phyloP scores from a whole-genome alignment of 2,888 invertebrate species.

The Eristalinus aeneus region DNA sequence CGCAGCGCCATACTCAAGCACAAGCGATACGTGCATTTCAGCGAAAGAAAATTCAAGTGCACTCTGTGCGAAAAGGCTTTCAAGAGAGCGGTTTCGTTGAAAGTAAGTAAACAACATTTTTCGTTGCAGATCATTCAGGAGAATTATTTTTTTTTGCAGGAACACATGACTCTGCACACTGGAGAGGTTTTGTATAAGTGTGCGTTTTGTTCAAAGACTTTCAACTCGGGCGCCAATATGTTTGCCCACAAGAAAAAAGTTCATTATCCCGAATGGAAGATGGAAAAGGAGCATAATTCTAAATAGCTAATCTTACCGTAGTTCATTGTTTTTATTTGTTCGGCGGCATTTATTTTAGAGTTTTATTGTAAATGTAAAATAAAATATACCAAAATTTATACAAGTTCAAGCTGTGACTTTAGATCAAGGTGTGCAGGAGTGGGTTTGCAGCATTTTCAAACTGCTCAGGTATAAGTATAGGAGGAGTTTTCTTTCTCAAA shows the following conservation, averaged over 20 bases:
- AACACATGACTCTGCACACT: constrained; percentile 73
- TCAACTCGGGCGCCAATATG: constrained; percentile 73
- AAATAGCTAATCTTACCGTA: not conserved
- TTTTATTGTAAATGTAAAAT: not conserved
- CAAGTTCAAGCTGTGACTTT: not conserved
- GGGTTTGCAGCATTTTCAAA: too few relatives aligned
- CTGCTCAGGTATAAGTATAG: too few relatives aligned
- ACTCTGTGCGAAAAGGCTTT: constrained; percentile 72
- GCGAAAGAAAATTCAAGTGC: constrained; percentile 71
- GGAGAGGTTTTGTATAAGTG: constrained; percentile 72
- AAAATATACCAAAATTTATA: too few relatives aligned
- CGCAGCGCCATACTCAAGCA: constrained; percentile 72
- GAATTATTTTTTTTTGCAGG: constrained; percentile 48
- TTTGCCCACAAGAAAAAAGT: constrained; percentile 72
- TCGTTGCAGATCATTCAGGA: too few relatives aligned
- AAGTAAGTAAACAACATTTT: constrained; percentile 26
- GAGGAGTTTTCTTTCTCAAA: too few relatives aligned
- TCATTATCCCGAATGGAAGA: constrained; percentile 71
- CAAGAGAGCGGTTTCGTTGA: constrained; percentile 71
- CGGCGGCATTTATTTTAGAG: not conserved
- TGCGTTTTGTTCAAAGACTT: constrained; percentile 72
- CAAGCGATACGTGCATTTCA: constrained; percentile 72
- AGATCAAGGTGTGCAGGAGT: too few relatives aligned
- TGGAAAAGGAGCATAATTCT: constrained; percentile 53
- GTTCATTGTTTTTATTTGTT: not conserved